Conservation (phyloP, 2,888 invertebrate species). For the Plebejus melissa region DNA sequence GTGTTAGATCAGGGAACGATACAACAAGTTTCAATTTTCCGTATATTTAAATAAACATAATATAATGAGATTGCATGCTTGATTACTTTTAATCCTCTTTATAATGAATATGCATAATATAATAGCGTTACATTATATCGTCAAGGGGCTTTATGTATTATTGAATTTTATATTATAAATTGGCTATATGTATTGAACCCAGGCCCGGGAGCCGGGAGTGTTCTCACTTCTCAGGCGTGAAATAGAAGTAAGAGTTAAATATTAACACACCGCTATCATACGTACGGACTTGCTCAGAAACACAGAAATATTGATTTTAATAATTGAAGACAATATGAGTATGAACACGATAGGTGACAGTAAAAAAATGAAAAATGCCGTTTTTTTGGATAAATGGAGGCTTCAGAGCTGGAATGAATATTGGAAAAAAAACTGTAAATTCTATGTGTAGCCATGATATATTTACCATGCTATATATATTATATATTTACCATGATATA, state of each 20-base stretch:
- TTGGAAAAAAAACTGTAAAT: too few species aligned
- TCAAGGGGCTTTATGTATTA: too few species aligned
- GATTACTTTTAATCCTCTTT: not conserved
- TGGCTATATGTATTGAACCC: not conserved
- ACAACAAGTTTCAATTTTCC: not conserved
- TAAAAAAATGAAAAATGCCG: too few species aligned
- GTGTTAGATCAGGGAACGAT: not conserved
- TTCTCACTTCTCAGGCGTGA: not conserved
- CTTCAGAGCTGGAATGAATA: too few species aligned
- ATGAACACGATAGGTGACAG: too few species aligned
- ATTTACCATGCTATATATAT: too few species aligned
- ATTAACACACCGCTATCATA: constrained; percentile 14
- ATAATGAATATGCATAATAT: not conserved
- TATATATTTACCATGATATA: too few species aligned
- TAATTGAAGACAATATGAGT: not conserved
- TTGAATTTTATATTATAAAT: too few species aligned
- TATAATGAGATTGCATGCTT: not conserved
- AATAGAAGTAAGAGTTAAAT: not conserved
- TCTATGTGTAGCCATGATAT: too few species aligned
- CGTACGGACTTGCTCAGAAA: not conserved
- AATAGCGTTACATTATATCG: not conserved
- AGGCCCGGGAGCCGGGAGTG: not conserved
- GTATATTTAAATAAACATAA: not conserved
- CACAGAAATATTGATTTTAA: not conserved
- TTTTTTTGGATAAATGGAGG: too few species aligned